These are phyloP conservation scores for Mycalesis mineus DNA, from an alignment of 2,888 invertebrate species.

Conservation along the genomic window DNA sequence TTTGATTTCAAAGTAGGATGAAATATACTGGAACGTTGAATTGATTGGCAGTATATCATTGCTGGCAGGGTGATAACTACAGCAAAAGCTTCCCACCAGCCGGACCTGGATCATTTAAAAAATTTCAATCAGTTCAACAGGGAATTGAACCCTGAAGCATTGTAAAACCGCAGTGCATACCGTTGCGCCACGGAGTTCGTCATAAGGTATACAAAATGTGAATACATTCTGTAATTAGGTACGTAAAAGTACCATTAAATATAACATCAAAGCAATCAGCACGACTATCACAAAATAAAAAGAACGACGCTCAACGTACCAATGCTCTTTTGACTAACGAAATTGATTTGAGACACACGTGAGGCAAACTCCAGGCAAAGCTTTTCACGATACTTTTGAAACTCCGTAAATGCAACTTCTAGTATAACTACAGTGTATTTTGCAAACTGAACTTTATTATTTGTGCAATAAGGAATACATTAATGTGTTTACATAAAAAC, in stretches of 20 bases:
- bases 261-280: background rate
- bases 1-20: no score
- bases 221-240: background rate
- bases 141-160: no score
- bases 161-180: no score
- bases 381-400: constrained; percentile 11
- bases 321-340: constrained; percentile 10
- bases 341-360: constrained; percentile 8
- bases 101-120: no score
- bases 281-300: background rate
- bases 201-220: no score
- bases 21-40: no score
- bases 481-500: background rate
- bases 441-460: background rate
- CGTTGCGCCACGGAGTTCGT: no score
- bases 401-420: background rate
- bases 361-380: constrained; percentile 1
- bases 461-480: background rate
- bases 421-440: background rate
- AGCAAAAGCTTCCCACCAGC: no score
- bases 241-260: background rate
- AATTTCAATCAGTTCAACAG: no score
- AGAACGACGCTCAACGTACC: background rate
- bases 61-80: no score
- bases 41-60: no score